phyloP scores from a whole-genome alignment of 2,797 vertebrate genomes.

The Phalloptychus januarius region DNA sequence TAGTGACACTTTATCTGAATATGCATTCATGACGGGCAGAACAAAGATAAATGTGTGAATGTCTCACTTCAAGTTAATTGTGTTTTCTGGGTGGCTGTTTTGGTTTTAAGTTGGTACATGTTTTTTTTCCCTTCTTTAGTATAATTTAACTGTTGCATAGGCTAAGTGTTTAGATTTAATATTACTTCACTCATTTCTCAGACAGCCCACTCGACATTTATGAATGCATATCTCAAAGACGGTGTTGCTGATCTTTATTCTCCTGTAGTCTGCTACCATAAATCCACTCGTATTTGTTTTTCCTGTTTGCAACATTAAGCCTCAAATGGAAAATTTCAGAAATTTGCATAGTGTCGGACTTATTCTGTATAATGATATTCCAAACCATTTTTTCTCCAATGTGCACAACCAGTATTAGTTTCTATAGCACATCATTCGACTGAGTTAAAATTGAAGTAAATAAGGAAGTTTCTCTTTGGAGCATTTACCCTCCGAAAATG shows the following conservation, averaged over 20 bases:
- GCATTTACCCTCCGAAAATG: conserved; percentile 44
- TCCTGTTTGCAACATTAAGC: conserved; percentile 24
- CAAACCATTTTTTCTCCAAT: conserved; percentile 26
- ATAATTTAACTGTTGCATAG: background rate
- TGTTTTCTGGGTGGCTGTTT: background rate
- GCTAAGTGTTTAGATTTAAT: background rate
- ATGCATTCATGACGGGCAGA: conserved; percentile 44
- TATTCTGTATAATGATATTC: conserved; percentile 11
- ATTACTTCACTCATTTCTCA: conserved; percentile 20
- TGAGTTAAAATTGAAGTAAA: conserved; percentile 14
- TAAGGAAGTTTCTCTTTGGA: conserved; percentile 45
- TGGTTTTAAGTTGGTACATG: background rate
- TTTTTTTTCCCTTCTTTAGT: background rate
- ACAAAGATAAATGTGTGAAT: background rate
- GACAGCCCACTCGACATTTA: conserved; percentile 13
- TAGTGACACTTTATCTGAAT: conserved; percentile 49
- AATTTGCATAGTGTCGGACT: conserved; percentile 35
- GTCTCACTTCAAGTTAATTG: background rate
- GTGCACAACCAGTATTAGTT: conserved; percentile 43
- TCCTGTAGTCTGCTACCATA: conserved; percentile 18
- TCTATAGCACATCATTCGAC: conserved; percentile 14
- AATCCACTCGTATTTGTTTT: conserved; percentile 30
- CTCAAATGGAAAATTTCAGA: conserved; percentile 30
- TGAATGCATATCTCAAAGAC: conserved; percentile 49
- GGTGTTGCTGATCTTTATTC: conserved; percentile 40